Base-by-base conservation (phyloP, 1,140 invertebrate genomes). In the Calosoma granatense region DNA sequence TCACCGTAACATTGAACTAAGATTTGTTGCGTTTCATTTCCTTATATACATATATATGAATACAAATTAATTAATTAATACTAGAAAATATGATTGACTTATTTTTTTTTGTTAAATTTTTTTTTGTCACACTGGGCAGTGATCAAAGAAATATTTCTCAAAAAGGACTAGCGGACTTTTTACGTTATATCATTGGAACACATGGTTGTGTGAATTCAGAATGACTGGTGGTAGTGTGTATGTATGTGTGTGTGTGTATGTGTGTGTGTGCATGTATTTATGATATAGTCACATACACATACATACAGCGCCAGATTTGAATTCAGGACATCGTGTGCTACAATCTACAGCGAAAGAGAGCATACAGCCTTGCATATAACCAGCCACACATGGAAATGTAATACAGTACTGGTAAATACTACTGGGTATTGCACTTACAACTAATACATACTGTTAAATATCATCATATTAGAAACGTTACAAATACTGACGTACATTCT, bases 61-160 rank as follows among this genome's bases (percentile, higher is more conserved):
- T 47, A 47, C 41, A 47, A 47, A 47, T 36, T 47, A 47, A n/a
- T n/a, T n/a, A n/a, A 47, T 47, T 47, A 47, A 47, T 47, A 47
- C 41, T 47, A 47, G 41, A 47, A 47, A 47, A 47, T 47, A 47
- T 47, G 41, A 47, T 47, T 47, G 41, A 47, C 41, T 47, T 47
- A 12, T 36, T 36, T 36, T 36, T 36, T n/a, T 36, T n/a, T 9
- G 6, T 36, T 47, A 12, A 17, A 47, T 47, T 47, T 47, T 11
- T 47, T 9, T 47, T 47, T 6, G 41, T 47, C 41, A 47, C 41
- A 47, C 41, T 47, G 41, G 41, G 41, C 41, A 47, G 41, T 47
- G 41, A 47, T 47, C 41, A 47, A 47, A 47, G 9, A 12, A 47
- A 11, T 47, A 36, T 36, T 36, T 36, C 15, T 47, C 41, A 17